Evolutionary conservation across 2,797 vertebrate genomes (phyloP).

Genomic region (Tokudaia muenninki): DNA sequence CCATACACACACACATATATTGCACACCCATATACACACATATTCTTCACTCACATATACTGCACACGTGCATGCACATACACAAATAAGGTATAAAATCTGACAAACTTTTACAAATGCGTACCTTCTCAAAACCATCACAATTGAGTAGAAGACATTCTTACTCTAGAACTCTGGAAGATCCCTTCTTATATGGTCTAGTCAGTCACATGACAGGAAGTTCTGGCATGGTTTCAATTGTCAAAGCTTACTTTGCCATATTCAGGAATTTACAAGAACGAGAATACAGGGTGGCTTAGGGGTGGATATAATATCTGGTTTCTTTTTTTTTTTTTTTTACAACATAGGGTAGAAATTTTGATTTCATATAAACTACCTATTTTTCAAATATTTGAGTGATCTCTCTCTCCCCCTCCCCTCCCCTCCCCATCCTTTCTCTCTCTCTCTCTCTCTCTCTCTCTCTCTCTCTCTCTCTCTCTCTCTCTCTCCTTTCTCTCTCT

Average conservation of each 20-base stretch:
- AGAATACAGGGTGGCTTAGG: not conserved
- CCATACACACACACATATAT: too few species aligned
- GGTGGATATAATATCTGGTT: not conserved
- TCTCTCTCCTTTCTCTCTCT: too few species aligned
- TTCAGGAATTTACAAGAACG: not conserved
- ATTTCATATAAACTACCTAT: conserved; percentile 13
- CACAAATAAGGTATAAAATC: not conserved
- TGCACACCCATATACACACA: too few species aligned
- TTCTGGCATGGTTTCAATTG: not conserved
- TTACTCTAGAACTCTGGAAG: not conserved
- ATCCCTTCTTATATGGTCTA: not conserved
- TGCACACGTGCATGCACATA: not conserved
- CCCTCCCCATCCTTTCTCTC: too few species aligned
- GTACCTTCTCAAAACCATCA: not conserved
- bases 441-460: not conserved
- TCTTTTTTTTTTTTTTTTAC: not conserved
- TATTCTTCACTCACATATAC: too few species aligned
- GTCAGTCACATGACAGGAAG: not conserved
- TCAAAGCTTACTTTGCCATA: not conserved
- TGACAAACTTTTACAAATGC: not conserved
- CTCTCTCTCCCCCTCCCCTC: not conserved
- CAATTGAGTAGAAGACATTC: not conserved
- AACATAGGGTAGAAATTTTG: not conserved
- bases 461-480: too few species aligned
- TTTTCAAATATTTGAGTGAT: not conserved